A percentile compares a stretch with the other conserved stretches of the same genome.
These are phyloP conservation scores for Yponomeuta malinellus DNA, from an alignment of 2,888 invertebrate genomes.

Conservation along the genomic window DNA sequence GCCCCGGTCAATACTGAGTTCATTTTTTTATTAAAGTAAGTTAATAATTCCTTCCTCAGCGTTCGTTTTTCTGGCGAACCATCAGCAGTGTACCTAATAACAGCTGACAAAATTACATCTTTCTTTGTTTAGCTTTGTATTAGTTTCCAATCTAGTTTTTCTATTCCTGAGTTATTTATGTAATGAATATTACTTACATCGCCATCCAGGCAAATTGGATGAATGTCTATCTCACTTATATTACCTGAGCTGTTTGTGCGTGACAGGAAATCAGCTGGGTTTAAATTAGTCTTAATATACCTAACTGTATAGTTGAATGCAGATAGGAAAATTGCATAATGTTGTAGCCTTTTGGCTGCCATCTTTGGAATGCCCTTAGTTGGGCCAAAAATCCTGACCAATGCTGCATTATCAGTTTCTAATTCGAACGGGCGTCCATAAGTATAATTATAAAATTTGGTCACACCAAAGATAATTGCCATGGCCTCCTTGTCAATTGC, in stretches of 20 bases:
- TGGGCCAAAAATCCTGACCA: constrained; percentile 1
- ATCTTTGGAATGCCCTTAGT: constrained; percentile 9
- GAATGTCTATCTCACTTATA: no score
- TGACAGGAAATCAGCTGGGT: no score
- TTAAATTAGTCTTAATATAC: no score
- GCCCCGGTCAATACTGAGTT: not conserved
- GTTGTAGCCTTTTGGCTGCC: not conserved
- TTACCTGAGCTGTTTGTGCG: no score
- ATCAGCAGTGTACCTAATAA: not conserved
- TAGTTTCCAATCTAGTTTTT: no score
- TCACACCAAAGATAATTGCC: constrained; percentile 6
- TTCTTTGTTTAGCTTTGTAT: not conserved
- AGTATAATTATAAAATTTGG: not conserved
- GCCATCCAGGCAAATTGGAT: no score
- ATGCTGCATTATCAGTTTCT: constrained; percentile 1
- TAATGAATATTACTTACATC: no score
- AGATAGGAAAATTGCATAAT: no score
- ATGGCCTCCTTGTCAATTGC: not conserved
- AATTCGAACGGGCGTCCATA: not conserved
- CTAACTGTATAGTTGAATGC: no score
- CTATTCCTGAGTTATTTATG: no score
- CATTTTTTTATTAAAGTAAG: not conserved
- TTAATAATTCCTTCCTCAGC: not conserved
- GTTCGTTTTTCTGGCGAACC: not conserved
- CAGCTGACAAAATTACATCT: not conserved